A percentile compares a stretch with the other conserved stretches of the same genome.
These are phyloP conservation scores for Brachypodius melanocephalos DNA, from an alignment of 2,113 vertebrate species.

Conservation along the genomic window DNA sequence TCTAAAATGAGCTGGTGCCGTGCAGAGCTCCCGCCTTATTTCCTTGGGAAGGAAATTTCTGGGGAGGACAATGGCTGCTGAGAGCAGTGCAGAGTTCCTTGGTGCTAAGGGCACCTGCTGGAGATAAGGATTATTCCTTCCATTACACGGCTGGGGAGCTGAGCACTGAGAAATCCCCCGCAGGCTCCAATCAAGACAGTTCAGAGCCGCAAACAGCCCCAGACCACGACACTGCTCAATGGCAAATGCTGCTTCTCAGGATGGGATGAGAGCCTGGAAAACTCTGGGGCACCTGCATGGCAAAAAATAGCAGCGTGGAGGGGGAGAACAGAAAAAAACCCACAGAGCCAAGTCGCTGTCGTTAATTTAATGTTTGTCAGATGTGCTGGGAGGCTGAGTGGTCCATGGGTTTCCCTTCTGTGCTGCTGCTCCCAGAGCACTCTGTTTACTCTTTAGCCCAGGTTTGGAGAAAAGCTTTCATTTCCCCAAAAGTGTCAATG, in stretches of 20 bases:
- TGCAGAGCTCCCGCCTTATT: neutral
- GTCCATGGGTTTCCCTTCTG: neutral
- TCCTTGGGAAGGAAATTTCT: neutral
- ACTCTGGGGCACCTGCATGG: neutral
- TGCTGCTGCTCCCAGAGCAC: neutral
- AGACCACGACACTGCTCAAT: neutral
- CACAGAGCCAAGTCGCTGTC: neutral
- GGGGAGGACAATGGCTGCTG: neutral
- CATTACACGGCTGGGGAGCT: neutral
- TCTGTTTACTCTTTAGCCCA: neutral
- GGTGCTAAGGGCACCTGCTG: neutral
- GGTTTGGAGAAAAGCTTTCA: neutral
- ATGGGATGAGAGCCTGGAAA: neutral
- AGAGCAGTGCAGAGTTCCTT: neutral
- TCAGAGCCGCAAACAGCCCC: neutral
- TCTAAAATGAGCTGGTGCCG: neutral
- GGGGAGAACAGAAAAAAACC: neutral
- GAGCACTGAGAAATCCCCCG: neutral
- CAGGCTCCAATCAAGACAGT: neutral
- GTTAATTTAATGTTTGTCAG: neutral
- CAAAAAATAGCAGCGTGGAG: neutral
- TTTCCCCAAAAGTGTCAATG: neutral
- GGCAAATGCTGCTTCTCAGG: neutral
- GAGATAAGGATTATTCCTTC: conserved; percentile 1
- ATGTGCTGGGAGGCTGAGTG: neutral